Evolutionary conservation across 2,888 invertebrate genomes (phyloP), one percentile per base, ranked within the genome.

Genomic region (Brachyptera risi): DNA sequence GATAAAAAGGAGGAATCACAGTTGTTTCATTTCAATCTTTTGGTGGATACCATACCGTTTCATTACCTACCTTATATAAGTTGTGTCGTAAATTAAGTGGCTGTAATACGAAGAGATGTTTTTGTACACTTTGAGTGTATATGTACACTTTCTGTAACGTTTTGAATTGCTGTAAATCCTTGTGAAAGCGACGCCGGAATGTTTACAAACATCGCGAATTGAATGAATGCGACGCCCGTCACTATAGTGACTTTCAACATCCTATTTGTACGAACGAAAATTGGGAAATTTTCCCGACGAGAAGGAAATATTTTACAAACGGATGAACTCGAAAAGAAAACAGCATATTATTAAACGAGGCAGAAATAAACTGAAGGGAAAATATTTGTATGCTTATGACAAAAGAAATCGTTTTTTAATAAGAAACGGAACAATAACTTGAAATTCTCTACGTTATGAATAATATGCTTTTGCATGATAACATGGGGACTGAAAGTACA

Each of bases 101-200:
- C n/a, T n/a, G n/a, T n/a, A n/a, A n/a, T n/a, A n/a, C n/a, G n/a
- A n/a, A n/a, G n/a, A n/a, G n/a, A n/a, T n/a, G n/a, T n/a, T n/a
- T n/a, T n/a, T n/a, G n/a, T n/a, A n/a, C n/a, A n/a, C n/a, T n/a
- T n/a, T n/a, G n/a, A n/a, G n/a, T n/a, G n/a, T n/a, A n/a, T n/a
- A n/a, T n/a, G n/a, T n/a, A n/a, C n/a, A n/a, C n/a, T n/a, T n/a
- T n/a, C n/a, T n/a, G n/a, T n/a, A n/a, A n/a, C n/a, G n/a, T n/a
- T 60, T 60, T 42, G 31, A 35, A 60, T 56, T 38, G 56, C 44
- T 31, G 44, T 44, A 60, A 60, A 60, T 56, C 40, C 60, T 56
- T 26, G 35, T 21, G 17, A 54, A 60, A 35, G 54, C 40, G 40
- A 11, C 31, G 31, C 11, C 11, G 31, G 31, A 7, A 40, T 60